These are phyloP conservation scores for Oriolus oriolus DNA, from an alignment of 2,113 vertebrate genomes.

Conservation along the genomic window DNA sequence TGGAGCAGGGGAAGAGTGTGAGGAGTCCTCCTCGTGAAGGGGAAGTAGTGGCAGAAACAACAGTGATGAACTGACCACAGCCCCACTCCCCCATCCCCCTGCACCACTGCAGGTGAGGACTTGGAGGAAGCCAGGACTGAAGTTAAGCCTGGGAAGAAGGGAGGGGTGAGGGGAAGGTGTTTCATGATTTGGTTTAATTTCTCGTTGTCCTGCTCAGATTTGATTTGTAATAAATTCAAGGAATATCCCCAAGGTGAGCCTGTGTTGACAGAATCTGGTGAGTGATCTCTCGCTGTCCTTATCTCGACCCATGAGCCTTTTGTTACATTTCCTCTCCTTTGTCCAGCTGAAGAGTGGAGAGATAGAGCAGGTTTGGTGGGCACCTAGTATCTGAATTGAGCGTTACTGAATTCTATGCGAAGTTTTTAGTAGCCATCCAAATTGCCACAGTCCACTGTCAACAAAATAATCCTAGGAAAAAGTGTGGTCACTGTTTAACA, in stretches of 20 bases:
- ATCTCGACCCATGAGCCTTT: background rate
- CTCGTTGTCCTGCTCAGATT: background rate
- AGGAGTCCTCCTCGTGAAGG: background rate
- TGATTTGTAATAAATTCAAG: background rate
- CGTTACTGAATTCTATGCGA: background rate
- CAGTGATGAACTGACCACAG: background rate
- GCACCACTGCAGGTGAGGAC: background rate
- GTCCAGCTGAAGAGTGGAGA: background rate
- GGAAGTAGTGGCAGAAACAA: background rate
- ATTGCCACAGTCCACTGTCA: background rate
- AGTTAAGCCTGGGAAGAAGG: background rate
- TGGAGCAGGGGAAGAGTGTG: background rate
- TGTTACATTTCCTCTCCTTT: background rate
- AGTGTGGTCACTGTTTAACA: background rate
- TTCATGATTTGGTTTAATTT: background rate
- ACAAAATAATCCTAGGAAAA: background rate
- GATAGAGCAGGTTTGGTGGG: background rate
- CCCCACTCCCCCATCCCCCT: background rate
- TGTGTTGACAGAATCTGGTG: background rate
- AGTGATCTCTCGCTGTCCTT: background rate
- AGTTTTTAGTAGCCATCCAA: background rate
- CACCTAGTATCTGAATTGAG: background rate
- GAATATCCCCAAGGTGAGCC: background rate
- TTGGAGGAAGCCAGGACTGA: background rate
- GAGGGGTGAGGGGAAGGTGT: background rate